phyloP scores from a whole-genome alignment of 2,888 invertebrate genomes.

The Ophion slaviceki region DNA sequence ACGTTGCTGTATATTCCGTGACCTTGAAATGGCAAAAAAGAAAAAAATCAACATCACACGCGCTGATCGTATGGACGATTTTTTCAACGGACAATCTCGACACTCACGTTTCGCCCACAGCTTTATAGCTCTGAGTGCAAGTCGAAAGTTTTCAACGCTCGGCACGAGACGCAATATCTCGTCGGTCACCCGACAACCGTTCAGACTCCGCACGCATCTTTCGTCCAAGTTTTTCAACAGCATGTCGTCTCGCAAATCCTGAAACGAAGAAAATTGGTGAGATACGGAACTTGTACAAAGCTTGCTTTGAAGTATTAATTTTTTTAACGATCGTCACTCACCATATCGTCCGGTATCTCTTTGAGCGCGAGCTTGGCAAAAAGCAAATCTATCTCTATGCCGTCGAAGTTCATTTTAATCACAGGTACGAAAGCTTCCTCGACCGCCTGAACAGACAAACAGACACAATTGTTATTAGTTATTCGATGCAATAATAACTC shows the following conservation, averaged over 20 bases:
- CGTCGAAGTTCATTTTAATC: conserved; percentile 99
- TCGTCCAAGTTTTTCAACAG: conserved; percentile 98
- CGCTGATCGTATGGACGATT: not conserved
- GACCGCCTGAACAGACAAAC: conserved; percentile 88
- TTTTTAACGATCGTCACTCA: conserved; percentile 70
- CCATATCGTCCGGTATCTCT: conserved; percentile 94
- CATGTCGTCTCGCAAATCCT: conserved; percentile 95
- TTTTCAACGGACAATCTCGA: conserved; percentile 27
- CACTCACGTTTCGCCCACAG: conserved; percentile 98
- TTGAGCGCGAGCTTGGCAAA: conserved; percentile 97
- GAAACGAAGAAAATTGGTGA: not conserved
- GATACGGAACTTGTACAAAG: not conserved
- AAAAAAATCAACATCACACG: not conserved
- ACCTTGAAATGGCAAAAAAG: conserved; percentile 84
- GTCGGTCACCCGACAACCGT: conserved; percentile 99
- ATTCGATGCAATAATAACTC: not conserved
- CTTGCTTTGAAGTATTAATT: not conserved
- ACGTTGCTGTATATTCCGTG: conserved; percentile 99
- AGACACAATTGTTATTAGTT: not conserved
- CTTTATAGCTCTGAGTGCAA: conserved; percentile 97
- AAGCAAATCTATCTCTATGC: conserved; percentile 99
- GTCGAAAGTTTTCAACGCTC: conserved; percentile 95
- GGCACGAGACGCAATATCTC: conserved; percentile 98
- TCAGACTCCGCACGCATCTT: conserved; percentile 97
- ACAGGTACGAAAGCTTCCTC: conserved; percentile 99